Evolutionary conservation across 2,113 vertebrate genomes (phyloP).

Genomic region (Serinus canaria): DNA sequence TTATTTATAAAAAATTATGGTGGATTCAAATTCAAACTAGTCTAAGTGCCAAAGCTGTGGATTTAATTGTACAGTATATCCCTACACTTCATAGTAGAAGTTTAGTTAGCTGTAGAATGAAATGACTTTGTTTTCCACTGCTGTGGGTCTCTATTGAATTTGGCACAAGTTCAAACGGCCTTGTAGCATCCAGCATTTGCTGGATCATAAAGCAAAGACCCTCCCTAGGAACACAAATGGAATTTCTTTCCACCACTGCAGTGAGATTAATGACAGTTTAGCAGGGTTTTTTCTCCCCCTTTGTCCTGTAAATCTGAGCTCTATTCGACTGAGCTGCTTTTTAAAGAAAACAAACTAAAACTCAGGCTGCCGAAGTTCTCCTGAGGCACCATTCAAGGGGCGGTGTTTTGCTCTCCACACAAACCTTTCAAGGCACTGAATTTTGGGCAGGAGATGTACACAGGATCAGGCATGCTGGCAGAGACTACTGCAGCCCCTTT

Average conservation of each 20-base stretch:
- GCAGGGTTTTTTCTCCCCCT: neutral
- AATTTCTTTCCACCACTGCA: constrained; percentile 34
- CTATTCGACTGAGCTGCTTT: neutral
- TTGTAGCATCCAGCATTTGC: constrained; percentile 24
- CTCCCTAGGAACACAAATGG: constrained; percentile 29
- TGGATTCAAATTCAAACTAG: neutral
- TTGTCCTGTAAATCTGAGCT: constrained; percentile 23
- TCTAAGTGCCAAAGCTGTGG: neutral
- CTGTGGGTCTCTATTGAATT: constrained; percentile 17
- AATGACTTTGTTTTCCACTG: constrained; percentile 11
- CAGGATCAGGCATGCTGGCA: neutral
- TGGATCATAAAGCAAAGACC: constrained; percentile 42
- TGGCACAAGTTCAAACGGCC: neutral
- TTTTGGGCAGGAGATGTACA: neutral
- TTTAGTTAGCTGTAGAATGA: neutral
- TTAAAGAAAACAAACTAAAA: constrained; percentile 31
- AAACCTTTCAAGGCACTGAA: neutral
- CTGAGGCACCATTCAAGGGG: constrained; percentile 3
- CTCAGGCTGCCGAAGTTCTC: neutral
- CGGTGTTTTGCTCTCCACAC: neutral
- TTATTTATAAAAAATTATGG: neutral
- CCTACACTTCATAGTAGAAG: neutral
- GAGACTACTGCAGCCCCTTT: neutral
- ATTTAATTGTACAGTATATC: neutral
- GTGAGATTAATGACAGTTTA: constrained; percentile 41